Percentiles rank a stretch among this genome's conserved stretches.
These are phyloP conservation scores for Psittacula echo DNA, from an alignment of 2,797 vertebrate genomes.

Conservation along the genomic window DNA sequence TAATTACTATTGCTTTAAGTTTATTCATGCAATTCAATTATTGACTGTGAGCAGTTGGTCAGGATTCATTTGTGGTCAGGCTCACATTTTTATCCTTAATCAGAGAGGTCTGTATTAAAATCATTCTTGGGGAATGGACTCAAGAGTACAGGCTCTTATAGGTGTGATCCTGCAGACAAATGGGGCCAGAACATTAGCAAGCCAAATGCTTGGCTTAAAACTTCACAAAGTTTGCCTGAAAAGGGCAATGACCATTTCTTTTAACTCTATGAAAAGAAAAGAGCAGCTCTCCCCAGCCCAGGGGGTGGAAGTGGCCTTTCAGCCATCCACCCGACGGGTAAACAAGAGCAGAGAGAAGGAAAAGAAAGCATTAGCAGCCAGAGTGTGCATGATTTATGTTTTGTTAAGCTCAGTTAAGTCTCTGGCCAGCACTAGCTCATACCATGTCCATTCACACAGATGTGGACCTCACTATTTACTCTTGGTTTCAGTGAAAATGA, in stretches of 20 bases:
- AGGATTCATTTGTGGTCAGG: background rate
- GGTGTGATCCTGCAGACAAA: background rate
- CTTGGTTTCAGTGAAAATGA: conserved; percentile 24
- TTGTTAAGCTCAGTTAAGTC: conserved; percentile 41
- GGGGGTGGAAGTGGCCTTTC: conserved; percentile 21
- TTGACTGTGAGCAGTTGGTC: background rate
- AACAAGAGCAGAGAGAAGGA: conserved; percentile 1
- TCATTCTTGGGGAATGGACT: background rate
- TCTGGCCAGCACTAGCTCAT: conserved; percentile 4
- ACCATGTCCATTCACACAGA: conserved; percentile 2
- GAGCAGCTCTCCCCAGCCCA: background rate
- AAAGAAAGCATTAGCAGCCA: background rate
- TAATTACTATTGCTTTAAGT: background rate
- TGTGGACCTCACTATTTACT: conserved; percentile 21
- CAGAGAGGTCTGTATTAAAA: background rate
- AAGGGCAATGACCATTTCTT: conserved; percentile 9
- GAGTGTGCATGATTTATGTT: conserved; percentile 34
- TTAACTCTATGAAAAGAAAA: background rate
- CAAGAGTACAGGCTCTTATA: background rate
- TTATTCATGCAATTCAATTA: background rate
- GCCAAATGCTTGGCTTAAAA: background rate
- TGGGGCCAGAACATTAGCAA: background rate
- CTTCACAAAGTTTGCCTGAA: background rate
- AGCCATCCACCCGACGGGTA: background rate
- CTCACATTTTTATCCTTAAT: background rate